A percentile compares a stretch with the other conserved stretches of the same genome.
Evolutionary conservation across 2,113 vertebrate species (phyloP).

Genomic region (Vidua macroura): DNA sequence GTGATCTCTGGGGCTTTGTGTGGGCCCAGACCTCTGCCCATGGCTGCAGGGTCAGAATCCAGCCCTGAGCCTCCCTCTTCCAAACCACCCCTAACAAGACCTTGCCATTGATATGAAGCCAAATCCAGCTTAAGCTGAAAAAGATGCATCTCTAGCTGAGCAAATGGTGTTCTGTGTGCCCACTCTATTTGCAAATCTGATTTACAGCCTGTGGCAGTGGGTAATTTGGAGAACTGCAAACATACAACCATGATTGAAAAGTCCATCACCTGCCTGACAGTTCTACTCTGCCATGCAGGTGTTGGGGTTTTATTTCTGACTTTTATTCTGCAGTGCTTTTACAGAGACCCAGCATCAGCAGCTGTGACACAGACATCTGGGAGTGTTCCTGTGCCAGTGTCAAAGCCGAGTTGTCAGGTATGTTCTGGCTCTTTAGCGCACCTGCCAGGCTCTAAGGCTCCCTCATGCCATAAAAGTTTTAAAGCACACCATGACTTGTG

Average conservation of each 20-base stretch:
- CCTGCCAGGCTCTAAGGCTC: not conserved
- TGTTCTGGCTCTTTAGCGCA: not conserved
- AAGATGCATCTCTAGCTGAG: not conserved
- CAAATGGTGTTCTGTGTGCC: not conserved
- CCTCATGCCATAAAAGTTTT: not conserved
- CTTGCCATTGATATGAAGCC: not conserved
- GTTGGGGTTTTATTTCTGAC: not conserved
- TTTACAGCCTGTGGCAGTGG: not conserved
- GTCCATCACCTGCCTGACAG: not conserved
- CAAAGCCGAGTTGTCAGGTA: not conserved
- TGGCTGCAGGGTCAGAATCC: not conserved
- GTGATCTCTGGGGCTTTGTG: not conserved
- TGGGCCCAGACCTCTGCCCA: not conserved
- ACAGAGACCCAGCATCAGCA: not conserved
- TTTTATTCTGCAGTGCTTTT: not conserved
- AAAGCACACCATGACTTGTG: not conserved
- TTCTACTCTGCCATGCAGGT: not conserved
- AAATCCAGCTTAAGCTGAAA: constrained; percentile 14
- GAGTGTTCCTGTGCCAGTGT: not conserved
- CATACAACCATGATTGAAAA: not conserved
- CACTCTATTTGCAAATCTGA: not conserved
- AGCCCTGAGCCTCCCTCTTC: not conserved
- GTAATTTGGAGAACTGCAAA: not conserved
- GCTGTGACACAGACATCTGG: not conserved
- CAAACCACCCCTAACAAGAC: not conserved